Evolutionary conservation across 2,888 invertebrate genomes (phyloP).

Genomic region (Oscheius sp.): DNA sequence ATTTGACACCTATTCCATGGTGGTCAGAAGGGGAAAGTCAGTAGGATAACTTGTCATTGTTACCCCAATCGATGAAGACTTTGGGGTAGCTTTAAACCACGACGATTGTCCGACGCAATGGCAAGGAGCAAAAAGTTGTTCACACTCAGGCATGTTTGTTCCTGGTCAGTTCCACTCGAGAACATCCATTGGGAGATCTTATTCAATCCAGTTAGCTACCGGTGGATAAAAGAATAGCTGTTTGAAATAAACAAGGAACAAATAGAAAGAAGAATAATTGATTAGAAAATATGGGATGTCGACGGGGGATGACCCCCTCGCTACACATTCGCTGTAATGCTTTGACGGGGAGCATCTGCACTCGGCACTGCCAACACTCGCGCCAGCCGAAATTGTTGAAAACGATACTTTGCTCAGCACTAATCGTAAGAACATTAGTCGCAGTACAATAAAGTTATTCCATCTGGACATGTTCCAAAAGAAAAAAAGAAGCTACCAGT

Average conservation of each 20-base stretch:
- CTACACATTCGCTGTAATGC: conserved; percentile 22
- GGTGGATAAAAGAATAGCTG: background rate
- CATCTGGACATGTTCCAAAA: no score
- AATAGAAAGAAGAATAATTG: background rate
- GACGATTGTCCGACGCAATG: conserved; percentile 23
- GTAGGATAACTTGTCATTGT: background rate
- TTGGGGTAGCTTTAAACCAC: conserved; percentile 32
- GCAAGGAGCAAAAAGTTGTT: conserved; percentile 16
- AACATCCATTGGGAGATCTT: background rate
- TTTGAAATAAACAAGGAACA: background rate
- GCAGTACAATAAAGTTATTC: no score
- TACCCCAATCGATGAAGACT: conserved; percentile 18
- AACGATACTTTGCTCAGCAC: background rate
- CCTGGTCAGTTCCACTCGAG: background rate
- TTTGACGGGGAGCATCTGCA: conserved; percentile 22
- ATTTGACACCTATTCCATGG: no score
- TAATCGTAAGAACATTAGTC: background rate
- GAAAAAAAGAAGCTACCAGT: no score
- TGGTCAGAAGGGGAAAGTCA: no score
- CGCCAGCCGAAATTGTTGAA: conserved; percentile 13
- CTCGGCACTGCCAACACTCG: conserved; percentile 33
- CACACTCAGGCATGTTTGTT: conserved; percentile 1
- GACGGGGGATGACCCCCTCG: conserved; percentile 31
- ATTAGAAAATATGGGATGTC: conserved; percentile 15
- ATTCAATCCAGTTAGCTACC: background rate